Evolutionary conservation across 2,888 invertebrate genomes (phyloP), one percentile per base, ranked within the genome.

Genomic region (Lobophora halterata): DNA sequence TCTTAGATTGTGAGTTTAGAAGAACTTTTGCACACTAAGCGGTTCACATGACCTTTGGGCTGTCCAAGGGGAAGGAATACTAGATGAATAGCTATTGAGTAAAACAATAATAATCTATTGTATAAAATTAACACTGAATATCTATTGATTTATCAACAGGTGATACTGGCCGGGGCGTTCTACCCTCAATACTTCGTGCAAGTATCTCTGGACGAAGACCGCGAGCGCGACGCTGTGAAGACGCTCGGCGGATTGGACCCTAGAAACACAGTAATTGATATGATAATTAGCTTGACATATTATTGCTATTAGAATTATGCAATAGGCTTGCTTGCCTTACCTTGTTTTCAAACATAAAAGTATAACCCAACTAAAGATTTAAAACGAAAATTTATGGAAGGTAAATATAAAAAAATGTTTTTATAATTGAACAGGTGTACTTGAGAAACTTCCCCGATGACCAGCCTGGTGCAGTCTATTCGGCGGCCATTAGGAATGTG

Each of bases 131-230:
- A 7, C 3, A 9, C 4, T 21, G 8, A 26, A 3, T 7, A 14
- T 8, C 10, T 4, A 13, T 25, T 24, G 3, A 5, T 20, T 28
- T 37, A 13, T 49, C 41, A 41, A 0, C 68, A 94, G 93, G 71
- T 95, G 19, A 88, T 93, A n/a, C 80, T 95, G 17, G 92, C 93
- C 39, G 96, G 95, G 1, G 97, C 97, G 1, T 97, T 97, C 76
- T 98, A 97, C 80, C 98, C 98, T 0, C 93, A 97, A 74, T 98
- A 95, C 75, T 98, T 95, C 78, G 75, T 92, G 9, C 79, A 83
- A 48, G 65, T 70, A 16, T 85, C 88, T 1, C 75, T 77, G 18
- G 89, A 89, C 29, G 87, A 89, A 34, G 74, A 87, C 0, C 89
- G 91, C 44, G 94, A 95, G 64, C 82, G 90, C 0, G 89, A 91